phyloP scores from a whole-genome alignment of 2,113 vertebrate genomes.

The Eulacestoma nigropectus region DNA sequence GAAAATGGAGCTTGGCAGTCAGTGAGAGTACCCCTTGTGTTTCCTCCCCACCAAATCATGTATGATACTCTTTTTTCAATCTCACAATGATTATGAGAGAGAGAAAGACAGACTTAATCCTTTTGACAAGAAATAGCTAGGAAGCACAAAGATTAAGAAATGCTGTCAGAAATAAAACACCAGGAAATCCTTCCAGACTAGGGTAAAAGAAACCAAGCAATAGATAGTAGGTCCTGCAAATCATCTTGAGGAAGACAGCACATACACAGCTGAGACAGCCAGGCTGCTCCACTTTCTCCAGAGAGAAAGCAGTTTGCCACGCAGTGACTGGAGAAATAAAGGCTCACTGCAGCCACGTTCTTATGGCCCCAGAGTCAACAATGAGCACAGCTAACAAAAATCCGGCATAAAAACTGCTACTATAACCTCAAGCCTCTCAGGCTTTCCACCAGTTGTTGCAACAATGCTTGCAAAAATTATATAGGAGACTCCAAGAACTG shows the following conservation, averaged over 20 bases:
- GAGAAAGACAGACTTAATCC: neutral
- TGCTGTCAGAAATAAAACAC: neutral
- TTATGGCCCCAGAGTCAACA: neutral
- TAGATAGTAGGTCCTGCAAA: neutral
- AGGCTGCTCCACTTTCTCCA: neutral
- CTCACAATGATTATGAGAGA: neutral
- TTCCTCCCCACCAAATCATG: accelerated
- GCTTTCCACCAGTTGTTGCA: neutral
- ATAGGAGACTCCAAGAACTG: neutral
- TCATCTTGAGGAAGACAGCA: neutral
- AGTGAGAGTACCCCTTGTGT: neutral
- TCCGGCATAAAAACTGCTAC: neutral
- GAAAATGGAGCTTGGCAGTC: neutral
- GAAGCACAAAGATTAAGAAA: neutral
- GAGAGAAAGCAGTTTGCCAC: neutral
- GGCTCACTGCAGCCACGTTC: neutral
- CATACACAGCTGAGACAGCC: neutral
- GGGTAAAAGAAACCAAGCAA: neutral
- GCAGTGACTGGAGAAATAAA: neutral
- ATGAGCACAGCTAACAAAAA: neutral
- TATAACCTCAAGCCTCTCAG: neutral
- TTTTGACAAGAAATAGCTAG: neutral
- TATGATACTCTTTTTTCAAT: neutral
- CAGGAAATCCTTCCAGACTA: neutral
- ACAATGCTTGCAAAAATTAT: neutral